Percentiles rank a stretch among this genome's conserved stretches.
Conservation (phyloP, 1,140 invertebrate genomes). For the Pollicipes pollicipes region DNA sequence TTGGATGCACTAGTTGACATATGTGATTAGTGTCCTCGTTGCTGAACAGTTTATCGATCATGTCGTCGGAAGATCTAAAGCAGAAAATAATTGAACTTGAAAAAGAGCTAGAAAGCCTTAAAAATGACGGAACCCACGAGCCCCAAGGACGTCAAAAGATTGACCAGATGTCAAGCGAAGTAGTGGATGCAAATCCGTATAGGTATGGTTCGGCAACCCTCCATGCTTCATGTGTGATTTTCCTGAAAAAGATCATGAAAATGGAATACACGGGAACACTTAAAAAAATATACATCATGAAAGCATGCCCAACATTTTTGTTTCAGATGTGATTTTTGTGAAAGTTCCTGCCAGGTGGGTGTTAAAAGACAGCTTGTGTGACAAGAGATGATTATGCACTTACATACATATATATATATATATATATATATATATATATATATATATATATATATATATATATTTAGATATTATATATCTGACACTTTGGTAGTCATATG, state of each 20-base stretch:
- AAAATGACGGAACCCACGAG: slow-evolving; percentile 21
- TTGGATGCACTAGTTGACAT: too few species aligned
- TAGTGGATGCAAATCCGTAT: slow-evolving; percentile 98
- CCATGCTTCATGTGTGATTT: slow-evolving; percentile 4
- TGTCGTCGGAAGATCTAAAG: slow-evolving; percentile 27
- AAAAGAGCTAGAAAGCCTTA: slow-evolving; percentile 31
- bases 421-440: too few species aligned
- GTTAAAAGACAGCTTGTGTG: too few species aligned
- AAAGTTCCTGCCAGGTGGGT: too few species aligned
- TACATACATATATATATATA: too few species aligned
- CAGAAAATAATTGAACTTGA: slow-evolving; percentile 36
- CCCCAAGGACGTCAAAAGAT: slow-evolving; percentile 40
- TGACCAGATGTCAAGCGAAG: slow-evolving; percentile 63
- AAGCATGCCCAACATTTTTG: slow-evolving; percentile 7
- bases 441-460: too few species aligned
- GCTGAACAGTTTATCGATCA: too few species aligned
- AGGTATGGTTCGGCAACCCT: slow-evolving; percentile 46
- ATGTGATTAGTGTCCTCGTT: too few species aligned
- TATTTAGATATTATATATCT: too few species aligned
- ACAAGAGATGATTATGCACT: too few species aligned
- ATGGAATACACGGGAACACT: slow-evolving; percentile 4
- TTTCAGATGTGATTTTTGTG: not conserved
- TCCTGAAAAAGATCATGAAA: not conserved
- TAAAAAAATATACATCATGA: not conserved
- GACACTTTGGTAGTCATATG: too few species aligned